Base-by-base conservation (phyloP, 2,888 invertebrate species). In the Amblyjoppa proteus region DNA sequence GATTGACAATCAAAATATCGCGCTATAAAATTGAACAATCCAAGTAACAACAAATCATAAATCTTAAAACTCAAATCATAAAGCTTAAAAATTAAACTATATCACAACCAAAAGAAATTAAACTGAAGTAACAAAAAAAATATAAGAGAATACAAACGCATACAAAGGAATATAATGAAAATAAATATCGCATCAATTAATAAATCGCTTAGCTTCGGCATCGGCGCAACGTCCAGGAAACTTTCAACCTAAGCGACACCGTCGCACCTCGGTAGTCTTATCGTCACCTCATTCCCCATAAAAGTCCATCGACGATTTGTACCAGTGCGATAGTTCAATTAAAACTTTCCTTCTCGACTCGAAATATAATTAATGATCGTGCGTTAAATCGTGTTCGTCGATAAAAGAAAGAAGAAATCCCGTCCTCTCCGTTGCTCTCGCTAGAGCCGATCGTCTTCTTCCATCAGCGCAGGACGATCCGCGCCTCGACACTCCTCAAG, bases 271-370 rank as follows among this genome's bases (percentile, higher is more conserved):
- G 56, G 58, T 49, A 56, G 81, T 81, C 69, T 86, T 86, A 83
- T 86, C 77, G 77, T 34, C 58, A 66, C 64, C 69, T 81, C 74
- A 49, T 74, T 86, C 69, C 49, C 79, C 76, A 89, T 89, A 89
- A 90, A 90, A 87, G 88, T 88, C 87, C 61, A 69, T 41, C 69
- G 58, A 75, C 81, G 80, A 88, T 87, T 75, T 81, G 80, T 69
- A 69, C 81, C 28, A 70, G 86, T 86, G 81, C 88, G 78, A 89
- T 86, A 71, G 81, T 88, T 89, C 87, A 89, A 90, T 89, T 89
- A 89, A 90, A 90, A 89, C 89, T 89, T 90, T 64, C 88, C 88
- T 87, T 88, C 84, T 87, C 83, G 61, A 64, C 76, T 82, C 84
- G 76, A 83, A 83, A 87, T 88, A 87, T 84, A 88, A 88, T 89